Conservation (phyloP, 1,140 invertebrate species). For the Elymnias hypermnestra region DNA sequence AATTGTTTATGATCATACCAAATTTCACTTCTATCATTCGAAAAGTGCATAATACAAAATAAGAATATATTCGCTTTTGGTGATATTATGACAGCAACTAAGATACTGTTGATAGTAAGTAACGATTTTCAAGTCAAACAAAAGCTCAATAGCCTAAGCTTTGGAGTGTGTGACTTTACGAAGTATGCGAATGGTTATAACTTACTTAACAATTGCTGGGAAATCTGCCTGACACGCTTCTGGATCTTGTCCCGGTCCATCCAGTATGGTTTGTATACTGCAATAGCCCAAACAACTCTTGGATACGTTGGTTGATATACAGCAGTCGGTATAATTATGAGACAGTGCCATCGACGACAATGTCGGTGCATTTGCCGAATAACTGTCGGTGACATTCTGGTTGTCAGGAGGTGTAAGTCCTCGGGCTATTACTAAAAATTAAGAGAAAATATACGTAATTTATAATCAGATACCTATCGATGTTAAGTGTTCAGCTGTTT, state of each 20-base stretch:
- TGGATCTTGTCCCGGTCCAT: slow-evolving; percentile 86
- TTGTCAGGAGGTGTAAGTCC: slow-evolving; percentile 72
- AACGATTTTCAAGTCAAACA: too few species aligned
- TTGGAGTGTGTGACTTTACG: too few species aligned
- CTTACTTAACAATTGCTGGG: slow-evolving; percentile 82
- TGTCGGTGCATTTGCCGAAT: slow-evolving; percentile 65
- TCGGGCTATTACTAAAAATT: slow-evolving; percentile 77
- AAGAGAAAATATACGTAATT: slow-evolving; percentile 3
- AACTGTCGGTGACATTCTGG: slow-evolving; percentile 63
- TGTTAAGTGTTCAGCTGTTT: background rate
- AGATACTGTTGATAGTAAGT: too few species aligned
- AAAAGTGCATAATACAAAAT: too few species aligned
- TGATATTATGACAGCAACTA: too few species aligned
- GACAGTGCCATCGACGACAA: slow-evolving; percentile 62
- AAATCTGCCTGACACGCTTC: slow-evolving; percentile 87
- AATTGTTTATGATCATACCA: too few species aligned
- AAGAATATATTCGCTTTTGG: too few species aligned
- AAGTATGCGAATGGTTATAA: background rate
- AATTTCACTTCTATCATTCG: too few species aligned
- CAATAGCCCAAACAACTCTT: slow-evolving; percentile 85
- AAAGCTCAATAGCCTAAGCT: too few species aligned
- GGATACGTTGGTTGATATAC: slow-evolving; percentile 81
- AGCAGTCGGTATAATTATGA: slow-evolving; percentile 88
- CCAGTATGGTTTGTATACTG: slow-evolving; percentile 87
- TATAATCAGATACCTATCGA: background rate